These are phyloP conservation scores for Cataglyphis livida DNA, from an alignment of 2,888 invertebrate species.

Conservation along the genomic window DNA sequence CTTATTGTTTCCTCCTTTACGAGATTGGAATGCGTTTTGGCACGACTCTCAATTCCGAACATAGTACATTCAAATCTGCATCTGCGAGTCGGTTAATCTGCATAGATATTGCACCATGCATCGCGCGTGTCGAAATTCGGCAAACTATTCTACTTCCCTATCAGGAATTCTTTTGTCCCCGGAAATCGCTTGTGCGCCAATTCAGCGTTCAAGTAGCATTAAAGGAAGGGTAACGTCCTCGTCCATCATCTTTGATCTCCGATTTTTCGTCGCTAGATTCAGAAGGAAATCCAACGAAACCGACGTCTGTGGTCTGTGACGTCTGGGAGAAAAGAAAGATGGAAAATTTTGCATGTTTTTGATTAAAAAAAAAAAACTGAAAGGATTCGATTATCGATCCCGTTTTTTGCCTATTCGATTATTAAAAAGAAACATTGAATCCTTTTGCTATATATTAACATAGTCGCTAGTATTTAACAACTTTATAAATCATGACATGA, in stretches of 20 bases:
- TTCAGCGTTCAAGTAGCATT: conserved; percentile 47
- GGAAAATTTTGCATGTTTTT: neutral
- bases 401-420: neutral
- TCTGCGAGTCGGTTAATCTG: conserved; percentile 65
- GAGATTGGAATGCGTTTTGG: conserved; percentile 30
- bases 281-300: neutral
- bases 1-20: conserved; percentile 18
- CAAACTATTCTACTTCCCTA: conserved; percentile 50
- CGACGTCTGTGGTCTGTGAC: neutral
- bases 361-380: neutral
- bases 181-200: conserved; percentile 41
- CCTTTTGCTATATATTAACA: neutral
- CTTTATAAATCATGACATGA: neutral
- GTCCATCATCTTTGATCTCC: conserved; percentile 39
- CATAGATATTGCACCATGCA: conserved; percentile 72
- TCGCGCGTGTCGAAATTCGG: conserved; percentile 55
- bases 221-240: conserved; percentile 45
- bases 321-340: neutral
- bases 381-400: neutral
- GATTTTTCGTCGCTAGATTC: conserved; percentile 30
- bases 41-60: conserved; percentile 47
- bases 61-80: conserved; percentile 62
- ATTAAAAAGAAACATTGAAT: neutral
- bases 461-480: neutral
- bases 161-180: conserved; percentile 54